These are phyloP conservation scores for Hylyphantes graminicola DNA, from an alignment of 1,140 invertebrate species.

Conservation along the genomic window DNA sequence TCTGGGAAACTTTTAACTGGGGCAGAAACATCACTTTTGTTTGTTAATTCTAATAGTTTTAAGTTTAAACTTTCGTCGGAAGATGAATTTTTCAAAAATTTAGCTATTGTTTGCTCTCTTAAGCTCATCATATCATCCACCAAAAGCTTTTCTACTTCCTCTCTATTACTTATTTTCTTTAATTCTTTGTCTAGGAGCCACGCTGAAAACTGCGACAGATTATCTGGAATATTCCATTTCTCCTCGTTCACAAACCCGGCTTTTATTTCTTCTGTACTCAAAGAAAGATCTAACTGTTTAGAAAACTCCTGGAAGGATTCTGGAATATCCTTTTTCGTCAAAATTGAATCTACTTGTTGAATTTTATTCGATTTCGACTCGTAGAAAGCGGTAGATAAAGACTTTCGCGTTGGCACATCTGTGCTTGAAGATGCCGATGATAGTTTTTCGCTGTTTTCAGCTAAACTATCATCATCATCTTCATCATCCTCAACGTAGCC, in stretches of 20 bases:
- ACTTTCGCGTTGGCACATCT: constrained; percentile 19
- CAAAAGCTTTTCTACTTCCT: constrained; percentile 43
- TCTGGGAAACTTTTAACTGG: too few relatives aligned
- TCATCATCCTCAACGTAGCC: constrained; percentile 57
- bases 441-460: constrained; percentile 7
- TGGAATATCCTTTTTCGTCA: not conserved
- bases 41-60: not conserved
- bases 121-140: constrained; percentile 40
- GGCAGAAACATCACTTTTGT: too few relatives aligned
- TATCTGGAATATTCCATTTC: constrained; percentile 48
- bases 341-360: not conserved
- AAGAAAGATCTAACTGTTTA: constrained; percentile 25
- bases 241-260: not conserved
- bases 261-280: not conserved
- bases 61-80: not conserved
- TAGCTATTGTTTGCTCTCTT: constrained; percentile 23
- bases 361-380: constrained; percentile 25
- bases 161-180: constrained; percentile 19
- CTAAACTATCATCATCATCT: constrained; percentile 43
- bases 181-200: constrained; percentile 50
- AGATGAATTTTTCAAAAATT: constrained; percentile 50
- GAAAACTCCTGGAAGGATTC: constrained; percentile 46
- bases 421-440: not conserved
- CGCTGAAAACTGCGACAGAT: constrained; percentile 50
- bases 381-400: constrained; percentile 27